Base-by-base conservation (phyloP, 2,888 invertebrate species). In the Rosalia funebris region DNA sequence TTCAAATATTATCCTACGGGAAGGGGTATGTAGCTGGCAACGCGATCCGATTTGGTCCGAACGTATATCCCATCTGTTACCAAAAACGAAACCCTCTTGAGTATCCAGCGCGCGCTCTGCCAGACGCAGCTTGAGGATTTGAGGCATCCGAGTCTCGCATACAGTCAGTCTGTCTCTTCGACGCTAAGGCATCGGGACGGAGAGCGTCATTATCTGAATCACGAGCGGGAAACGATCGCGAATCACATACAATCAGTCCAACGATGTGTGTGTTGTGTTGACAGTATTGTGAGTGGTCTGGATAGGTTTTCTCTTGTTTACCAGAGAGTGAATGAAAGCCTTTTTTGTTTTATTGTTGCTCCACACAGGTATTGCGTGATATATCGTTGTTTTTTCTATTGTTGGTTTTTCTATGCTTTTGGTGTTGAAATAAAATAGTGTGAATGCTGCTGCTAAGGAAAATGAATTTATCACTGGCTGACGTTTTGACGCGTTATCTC, bases 81-180 rank as follows among this genome's bases (percentile, higher is more conserved):
- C 42, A 39, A 52, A 58, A 58, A 58, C 57, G 52, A 52, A 52
- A 52, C 52, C 52, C 57, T 58, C 45, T 46, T 16, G 46, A 36
- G 45, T 52, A 25, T 39, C 16, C 42, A 17, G 45, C 52, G 57
- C 57, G 57, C 52, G 42, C 31, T 58, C 57, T 25, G 17, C 31
- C 50, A 52, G 57, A 50, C 57, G 57, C 57, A 52, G 52, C 57
- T 45, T 25, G 57, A 44, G 45, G 52, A 58, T 45, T 42, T 17
- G 47, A 42, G 41, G 39, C 47, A 32, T 45, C 47, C 42, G 48
- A 20, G 42, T 34, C 50, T 50, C 42, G 44, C 16, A 32, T 11
- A n/a, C 14, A 41, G 44, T 55, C 56, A 60, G 60, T 60, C 52
- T 44, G 46, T 17, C 46, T 50, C 60, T 56, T 48, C 50, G 60